Conservation (phyloP, 1,140 invertebrate genomes). For the Polypedilum pembai region DNA sequence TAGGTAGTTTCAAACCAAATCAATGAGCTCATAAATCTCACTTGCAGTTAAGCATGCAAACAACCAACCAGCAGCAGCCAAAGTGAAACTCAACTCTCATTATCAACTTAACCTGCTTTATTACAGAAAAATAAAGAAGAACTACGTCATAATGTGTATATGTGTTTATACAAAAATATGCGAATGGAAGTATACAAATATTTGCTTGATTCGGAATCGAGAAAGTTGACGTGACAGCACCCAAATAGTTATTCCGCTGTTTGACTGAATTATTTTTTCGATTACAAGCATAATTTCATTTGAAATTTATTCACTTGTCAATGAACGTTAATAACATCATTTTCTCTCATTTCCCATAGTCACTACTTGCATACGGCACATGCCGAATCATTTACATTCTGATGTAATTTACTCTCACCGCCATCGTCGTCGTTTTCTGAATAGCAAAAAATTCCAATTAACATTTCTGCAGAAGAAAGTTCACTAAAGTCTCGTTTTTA, state of each 20-base stretch:
- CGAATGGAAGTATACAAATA: background rate
- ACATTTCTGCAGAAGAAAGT: slow-evolving; percentile 18
- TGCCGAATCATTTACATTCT: slow-evolving; percentile 4
- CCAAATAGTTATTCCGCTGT: background rate
- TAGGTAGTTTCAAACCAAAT: too few relatives aligned
- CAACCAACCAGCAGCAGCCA: too few relatives aligned
- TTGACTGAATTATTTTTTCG: background rate
- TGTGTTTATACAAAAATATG: too few relatives aligned
- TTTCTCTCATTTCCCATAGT: background rate
- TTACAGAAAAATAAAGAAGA: too few relatives aligned
- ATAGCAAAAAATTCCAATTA: slow-evolving; percentile 7
- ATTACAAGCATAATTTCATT: background rate
- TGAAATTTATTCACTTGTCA: background rate
- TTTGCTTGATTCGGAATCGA: background rate
- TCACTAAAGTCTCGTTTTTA: background rate
- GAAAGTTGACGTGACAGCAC: background rate
- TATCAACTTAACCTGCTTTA: too few relatives aligned
- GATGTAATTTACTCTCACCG: slow-evolving; percentile 6
- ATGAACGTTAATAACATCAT: background rate
- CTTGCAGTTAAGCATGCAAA: too few relatives aligned
- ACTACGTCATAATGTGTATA: too few relatives aligned
- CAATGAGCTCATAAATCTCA: too few relatives aligned
- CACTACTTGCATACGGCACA: background rate
- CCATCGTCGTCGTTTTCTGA: background rate
- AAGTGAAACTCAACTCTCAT: too few relatives aligned